A percentile compares a stretch with the other conserved stretches of the same genome.
Evolutionary conservation across 37 sponge, comb jelly and placozoan genomes (phyloP).

Genomic region (Cladorhizidae sp.): DNA sequence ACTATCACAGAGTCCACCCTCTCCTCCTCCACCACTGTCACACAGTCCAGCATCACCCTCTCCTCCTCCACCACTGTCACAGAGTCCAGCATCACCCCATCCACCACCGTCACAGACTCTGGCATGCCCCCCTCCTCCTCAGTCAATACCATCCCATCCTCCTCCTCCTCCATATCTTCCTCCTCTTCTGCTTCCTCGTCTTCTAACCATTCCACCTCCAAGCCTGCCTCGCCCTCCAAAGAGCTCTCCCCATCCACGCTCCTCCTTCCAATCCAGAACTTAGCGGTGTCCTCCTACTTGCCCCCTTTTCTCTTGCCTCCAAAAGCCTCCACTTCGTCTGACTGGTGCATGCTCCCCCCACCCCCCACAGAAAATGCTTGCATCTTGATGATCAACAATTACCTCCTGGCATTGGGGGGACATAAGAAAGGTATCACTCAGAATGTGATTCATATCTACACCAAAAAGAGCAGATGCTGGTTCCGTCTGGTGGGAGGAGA

Average conservation of each 20-base stretch:
- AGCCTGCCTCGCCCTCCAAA: not conserved
- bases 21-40: too few relatives aligned
- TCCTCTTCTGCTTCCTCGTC: not conserved
- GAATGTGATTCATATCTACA: not conserved
- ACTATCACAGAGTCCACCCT: not conserved
- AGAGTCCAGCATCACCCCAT: not conserved
- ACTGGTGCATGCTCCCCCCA: not conserved
- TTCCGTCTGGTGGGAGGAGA: not conserved
- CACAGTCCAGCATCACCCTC: not conserved
- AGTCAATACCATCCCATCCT: too few relatives aligned
- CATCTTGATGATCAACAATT: not conserved
- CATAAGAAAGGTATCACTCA: not conserved
- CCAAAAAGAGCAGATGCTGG: slow-evolving; percentile 1
- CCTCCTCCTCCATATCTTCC: too few relatives aligned
- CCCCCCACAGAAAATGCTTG: not conserved
- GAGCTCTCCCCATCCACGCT: too few relatives aligned
- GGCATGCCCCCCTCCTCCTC: not conserved
- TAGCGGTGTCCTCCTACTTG: too few relatives aligned
- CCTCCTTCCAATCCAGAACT: too few relatives aligned
- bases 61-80: not conserved
- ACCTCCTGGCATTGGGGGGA: not conserved
- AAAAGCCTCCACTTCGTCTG: too few relatives aligned
- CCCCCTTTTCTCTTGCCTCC: too few relatives aligned
- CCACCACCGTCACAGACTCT: not conserved
- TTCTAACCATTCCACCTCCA: not conserved